Evolutionary conservation across 1,140 invertebrate genomes (phyloP).

Genomic region (Lucilia sericata): DNA sequence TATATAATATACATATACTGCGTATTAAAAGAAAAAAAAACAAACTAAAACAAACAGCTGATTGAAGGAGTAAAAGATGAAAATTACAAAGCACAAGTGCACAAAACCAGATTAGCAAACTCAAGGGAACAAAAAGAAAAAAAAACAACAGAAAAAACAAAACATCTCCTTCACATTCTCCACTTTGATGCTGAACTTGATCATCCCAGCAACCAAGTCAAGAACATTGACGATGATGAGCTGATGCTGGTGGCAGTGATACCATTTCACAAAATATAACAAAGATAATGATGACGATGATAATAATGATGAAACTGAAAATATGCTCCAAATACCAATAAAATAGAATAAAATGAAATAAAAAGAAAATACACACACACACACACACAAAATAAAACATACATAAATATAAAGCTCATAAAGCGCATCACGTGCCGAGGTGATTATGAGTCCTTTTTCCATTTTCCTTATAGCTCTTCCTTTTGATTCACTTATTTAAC

Average conservation of each 20-base stretch:
- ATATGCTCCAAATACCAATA: background rate
- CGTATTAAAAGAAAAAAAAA: background rate
- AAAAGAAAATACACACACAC: too few species aligned
- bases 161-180: background rate
- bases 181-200: background rate
- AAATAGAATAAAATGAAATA: background rate
- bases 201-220: background rate
- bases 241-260: background rate
- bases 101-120: constrained; percentile 1
- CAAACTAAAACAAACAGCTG: background rate
- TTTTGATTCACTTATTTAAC: background rate
- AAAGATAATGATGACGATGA: too few species aligned
- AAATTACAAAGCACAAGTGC: constrained; percentile 17
- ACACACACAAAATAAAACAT: background rate
- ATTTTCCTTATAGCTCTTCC: background rate
- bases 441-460: background rate
- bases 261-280: background rate
- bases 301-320: background rate
- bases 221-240: background rate
- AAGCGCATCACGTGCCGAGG: background rate
- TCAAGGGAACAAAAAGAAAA: background rate
- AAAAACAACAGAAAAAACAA: background rate
- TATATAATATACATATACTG: too few species aligned
- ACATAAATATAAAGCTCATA: background rate
- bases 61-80: background rate